Evolutionary conservation across 1,140 invertebrate species (phyloP), one percentile per base, ranked within the genome.

Genomic region (Caenorhabditis briggsae): DNA sequence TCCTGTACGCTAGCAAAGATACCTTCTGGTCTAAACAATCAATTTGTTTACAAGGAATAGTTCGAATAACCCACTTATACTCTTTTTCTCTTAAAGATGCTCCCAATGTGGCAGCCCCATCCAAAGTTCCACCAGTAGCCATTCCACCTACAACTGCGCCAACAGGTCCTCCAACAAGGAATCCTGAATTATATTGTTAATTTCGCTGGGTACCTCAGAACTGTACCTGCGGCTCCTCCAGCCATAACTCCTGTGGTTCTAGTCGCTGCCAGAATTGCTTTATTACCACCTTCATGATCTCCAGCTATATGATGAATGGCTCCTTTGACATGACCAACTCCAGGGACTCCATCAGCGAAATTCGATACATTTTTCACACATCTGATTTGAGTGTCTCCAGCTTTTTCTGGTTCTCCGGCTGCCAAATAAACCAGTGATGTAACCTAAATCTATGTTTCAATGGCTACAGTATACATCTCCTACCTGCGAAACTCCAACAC

Each of bases 401-500:
- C 59, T 61, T 61, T 61, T 61, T 61, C 59, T 11, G 59, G 0
- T 11, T 61, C 59, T 25, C 59, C 59, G 3, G 33, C 50, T 56
- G 53, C 23, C n/a, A 53, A 18, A 25, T 82, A 56, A 16, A 56
- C 55, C 0, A 25, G 41, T 1, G 50, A 53, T n/a, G 43, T 61
- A 18, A 86, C 50, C 20, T 55, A 85, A 33, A 70, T 33, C 16
- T 14, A 53, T 14, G 11, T 14, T 53, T 53, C 0, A 6, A 53
- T 14, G 33, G 33, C 33, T 33, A 53, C 50, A 14, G 12, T 53
- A 53, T 11, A 53, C 11, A 5, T 14, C 50, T 9, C n/a, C n/a
- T 20, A 82, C 87, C 53, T 88, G 87, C 11, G 87, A 86, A n/a
- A 88, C 70, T 53, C 33, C 58, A 16, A 83, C 41, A 65, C 84